Evolutionary conservation across 2,113 vertebrate species (phyloP).

Genomic region (Malurus elegans): DNA sequence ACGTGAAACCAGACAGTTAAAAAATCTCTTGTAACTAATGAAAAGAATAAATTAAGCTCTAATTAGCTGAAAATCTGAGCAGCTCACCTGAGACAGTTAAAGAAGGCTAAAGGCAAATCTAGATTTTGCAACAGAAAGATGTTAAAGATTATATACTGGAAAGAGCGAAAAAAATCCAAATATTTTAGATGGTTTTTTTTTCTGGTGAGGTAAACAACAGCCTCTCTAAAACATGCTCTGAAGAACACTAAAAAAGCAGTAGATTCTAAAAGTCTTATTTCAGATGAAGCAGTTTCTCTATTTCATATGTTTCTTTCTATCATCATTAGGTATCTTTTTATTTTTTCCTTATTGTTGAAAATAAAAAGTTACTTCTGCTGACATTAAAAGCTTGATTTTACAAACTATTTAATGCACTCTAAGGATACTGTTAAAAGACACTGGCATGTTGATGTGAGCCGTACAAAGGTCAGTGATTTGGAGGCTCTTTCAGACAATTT

Average conservation of each 20-base stretch:
- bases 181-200: background rate
- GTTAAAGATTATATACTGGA: background rate
- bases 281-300: background rate
- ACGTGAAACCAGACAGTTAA: background rate
- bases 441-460: conserved; percentile 89
- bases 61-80: background rate
- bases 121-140: background rate
- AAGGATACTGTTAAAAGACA: conserved; percentile 87
- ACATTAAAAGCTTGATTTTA: conserved; percentile 76
- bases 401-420: conserved; percentile 83
- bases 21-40: background rate
- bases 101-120: background rate
- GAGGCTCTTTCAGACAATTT: conserved; percentile 90
- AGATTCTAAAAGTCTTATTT: background rate
- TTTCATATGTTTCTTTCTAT: background rate
- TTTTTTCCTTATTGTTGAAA: conserved; percentile 36
- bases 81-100: background rate
- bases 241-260: background rate
- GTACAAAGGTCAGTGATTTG: conserved; percentile 99
- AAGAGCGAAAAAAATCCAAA: background rate
- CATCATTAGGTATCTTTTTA: background rate
- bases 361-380: conserved; percentile 64
- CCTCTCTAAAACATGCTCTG: background rate
- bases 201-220: background rate
- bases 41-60: background rate